A percentile compares a stretch with the other conserved stretches of the same genome.
These are phyloP conservation scores for Pogonus chalceus DNA, from an alignment of 1,140 invertebrate species.

Conservation along the genomic window DNA sequence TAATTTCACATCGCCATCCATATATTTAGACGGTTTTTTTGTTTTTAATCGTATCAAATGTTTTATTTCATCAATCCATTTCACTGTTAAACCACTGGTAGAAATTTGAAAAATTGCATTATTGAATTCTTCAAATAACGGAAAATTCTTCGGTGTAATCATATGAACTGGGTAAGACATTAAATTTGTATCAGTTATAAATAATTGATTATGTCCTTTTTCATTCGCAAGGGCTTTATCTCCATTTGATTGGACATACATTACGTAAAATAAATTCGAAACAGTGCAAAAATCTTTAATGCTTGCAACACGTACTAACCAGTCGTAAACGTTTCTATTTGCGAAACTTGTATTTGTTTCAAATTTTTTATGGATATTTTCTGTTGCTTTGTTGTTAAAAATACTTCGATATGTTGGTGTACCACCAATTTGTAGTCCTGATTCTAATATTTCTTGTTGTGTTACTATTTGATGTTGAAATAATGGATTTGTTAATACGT, in stretches of 20 bases:
- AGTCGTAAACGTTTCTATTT: not conserved
- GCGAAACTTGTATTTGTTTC: not conserved
- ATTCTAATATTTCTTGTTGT: not conserved
- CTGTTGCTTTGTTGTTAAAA: not conserved
- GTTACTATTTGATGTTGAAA: not conserved
- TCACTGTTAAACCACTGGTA: not conserved
- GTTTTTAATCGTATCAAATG: not conserved
- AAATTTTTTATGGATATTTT: not conserved
- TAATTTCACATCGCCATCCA: not conserved
- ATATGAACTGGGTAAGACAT: not conserved
- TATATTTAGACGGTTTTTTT: not conserved
- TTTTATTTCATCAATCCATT: slow-evolving; percentile 1
- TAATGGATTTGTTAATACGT: not conserved
- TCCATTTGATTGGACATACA: not conserved
- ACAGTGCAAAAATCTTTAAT: slow-evolving; percentile 1
- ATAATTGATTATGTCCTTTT: not conserved
- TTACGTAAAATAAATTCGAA: not conserved
- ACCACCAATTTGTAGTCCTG: not conserved
- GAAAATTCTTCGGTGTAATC: not conserved
- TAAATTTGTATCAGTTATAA: not conserved
- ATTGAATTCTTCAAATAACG: not conserved
- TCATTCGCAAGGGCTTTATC: not conserved
- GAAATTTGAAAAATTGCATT: not conserved
- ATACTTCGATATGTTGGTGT: not conserved
- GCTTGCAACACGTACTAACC: not conserved